phyloP scores from a whole-genome alignment of 2,888 invertebrate species.

The Limnephilus lunatus region DNA sequence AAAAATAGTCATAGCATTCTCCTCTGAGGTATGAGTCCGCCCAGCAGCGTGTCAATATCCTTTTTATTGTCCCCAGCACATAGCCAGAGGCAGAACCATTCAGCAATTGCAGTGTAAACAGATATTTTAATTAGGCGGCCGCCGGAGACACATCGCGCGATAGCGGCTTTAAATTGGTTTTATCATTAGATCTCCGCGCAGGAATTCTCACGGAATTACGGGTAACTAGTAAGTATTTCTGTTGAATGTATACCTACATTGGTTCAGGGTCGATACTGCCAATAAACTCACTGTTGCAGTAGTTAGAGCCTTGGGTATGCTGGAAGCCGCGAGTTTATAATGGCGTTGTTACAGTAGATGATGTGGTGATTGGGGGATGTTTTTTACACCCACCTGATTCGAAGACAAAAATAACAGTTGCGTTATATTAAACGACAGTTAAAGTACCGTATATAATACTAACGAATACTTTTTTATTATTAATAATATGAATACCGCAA shows the following conservation, averaged over 20 bases:
- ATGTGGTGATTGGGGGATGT: background rate
- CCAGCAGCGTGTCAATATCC: background rate
- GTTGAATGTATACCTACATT: background rate
- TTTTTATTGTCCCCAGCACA: slow-evolving; percentile 20
- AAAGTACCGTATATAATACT: too few relatives aligned
- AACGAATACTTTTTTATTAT: too few relatives aligned
- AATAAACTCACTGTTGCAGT: background rate
- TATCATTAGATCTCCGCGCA: slow-evolving; percentile 38
- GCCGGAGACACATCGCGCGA: slow-evolving; percentile 34
- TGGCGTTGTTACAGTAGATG: background rate
- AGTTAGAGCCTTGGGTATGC: background rate
- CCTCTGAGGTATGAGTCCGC: background rate
- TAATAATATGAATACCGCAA: too few relatives aligned
- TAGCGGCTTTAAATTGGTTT: slow-evolving; percentile 48
- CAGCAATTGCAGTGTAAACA: slow-evolving; percentile 43
- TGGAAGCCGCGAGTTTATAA: background rate
- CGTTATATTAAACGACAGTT: too few relatives aligned
- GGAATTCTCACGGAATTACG: slow-evolving; percentile 45
- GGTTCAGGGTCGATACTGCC: background rate
- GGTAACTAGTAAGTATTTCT: slow-evolving; percentile 21
- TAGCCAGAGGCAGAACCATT: background rate
- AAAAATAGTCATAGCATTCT: slow-evolving; percentile 23
- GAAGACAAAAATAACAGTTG: too few relatives aligned
- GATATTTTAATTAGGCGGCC: slow-evolving; percentile 54
- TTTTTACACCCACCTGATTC: too few relatives aligned